Base-by-base conservation (phyloP, 2,113 vertebrate species). In the Salvelinus alpinus region DNA sequence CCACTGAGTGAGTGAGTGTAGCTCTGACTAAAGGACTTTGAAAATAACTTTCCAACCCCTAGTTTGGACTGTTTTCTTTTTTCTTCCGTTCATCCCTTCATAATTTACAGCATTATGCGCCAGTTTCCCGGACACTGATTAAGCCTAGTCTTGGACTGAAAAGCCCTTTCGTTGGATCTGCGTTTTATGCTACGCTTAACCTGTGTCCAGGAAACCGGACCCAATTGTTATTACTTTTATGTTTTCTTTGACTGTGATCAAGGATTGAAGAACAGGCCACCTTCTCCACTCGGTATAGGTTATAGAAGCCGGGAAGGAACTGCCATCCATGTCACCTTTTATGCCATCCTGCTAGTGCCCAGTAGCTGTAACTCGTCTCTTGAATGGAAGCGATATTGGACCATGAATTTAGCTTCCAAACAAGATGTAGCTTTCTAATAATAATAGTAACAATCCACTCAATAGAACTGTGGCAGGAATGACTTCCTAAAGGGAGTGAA, bases 371-470 rank as follows among this genome's bases (percentile, higher is more conserved):
- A 74, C 44, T 27, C 14, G 4, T 25, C 60, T 64, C 59, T 47
- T 9, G 27, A 74, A 22, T 78, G 75, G 64, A 79, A 77, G 77
- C 77, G 70, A 78, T 75, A 71, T 44, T 6, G n/a, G 31, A 29
- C 25, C 20, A 72, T 60, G 73, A 44, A 31, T 66, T 82, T 20
- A 59, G 57, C 79, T 81, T 12, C 14, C 16, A 54, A 54, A 54
- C 51, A 54, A 60, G 29, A 67, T 64, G 76, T 78, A 78, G 47
- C 71, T 70, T 82, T 76, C 54, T 76, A 18, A 81, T 20, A 62
- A 27, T 29, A 34, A 24, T 29, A 29, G 38, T 44, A 44, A 44
- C 38, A 11, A 44, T 34, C 31, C 29, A n/a, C 29, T 34, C 31
- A 34, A 8, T 20, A 68, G 29, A 62, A 62, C 5, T 54, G 51